Evolutionary conservation across 1,140 invertebrate genomes (phyloP), one percentile per base, ranked within the genome.

Genomic region (Dufourea novaeangliae): DNA sequence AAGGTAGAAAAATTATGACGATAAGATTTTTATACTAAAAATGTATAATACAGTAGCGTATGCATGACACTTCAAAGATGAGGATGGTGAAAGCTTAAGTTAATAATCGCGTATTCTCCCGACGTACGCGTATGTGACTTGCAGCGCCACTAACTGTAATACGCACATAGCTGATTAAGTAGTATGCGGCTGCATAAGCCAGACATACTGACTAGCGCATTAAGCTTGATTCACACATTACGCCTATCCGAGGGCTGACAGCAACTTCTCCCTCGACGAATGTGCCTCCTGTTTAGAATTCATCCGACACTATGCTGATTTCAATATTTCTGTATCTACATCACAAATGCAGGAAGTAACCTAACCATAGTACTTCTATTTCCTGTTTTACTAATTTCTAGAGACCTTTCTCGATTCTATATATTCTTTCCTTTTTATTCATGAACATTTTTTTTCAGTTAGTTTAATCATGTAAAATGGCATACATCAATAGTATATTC

Each of bases 141-240:
- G 39, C 71, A 54, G 10, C 34, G 37, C 27, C 39, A 22, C 14
- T 22, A 27, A 12, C n/a, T 37, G 22, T 37, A 29, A 7, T 54
- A 32, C 27, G 25, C 27, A 54, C 25, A 29, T 68, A 22, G 32
- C 37, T 32, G 69, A 71, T 61, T 71, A 74, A 74, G 62, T 74
- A 44, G 62, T 41, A 67, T 56, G 50, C 27, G 7, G 37, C 14
- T 20, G 34, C 27, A 56, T 66, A 52, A 64, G 62, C 66, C 72
- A 74, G 62, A 67, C 72, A 56, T 74, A 56, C 62, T 25, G 50
- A 67, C 66, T 56, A 25, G 20, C 20, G 50, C 14, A 27, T 27
- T 74, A 74, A 67, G 50, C 62, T 74, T 64, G 22, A 67, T 67
- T 74, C 63, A 56, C 61, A 61, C 29, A 27, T 50, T 61, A 63